Percentiles rank a stretch among this genome's conserved stretches.
These are phyloP conservation scores for Heliothis peltigera DNA, from an alignment of 2,888 invertebrate species.

Conservation along the genomic window DNA sequence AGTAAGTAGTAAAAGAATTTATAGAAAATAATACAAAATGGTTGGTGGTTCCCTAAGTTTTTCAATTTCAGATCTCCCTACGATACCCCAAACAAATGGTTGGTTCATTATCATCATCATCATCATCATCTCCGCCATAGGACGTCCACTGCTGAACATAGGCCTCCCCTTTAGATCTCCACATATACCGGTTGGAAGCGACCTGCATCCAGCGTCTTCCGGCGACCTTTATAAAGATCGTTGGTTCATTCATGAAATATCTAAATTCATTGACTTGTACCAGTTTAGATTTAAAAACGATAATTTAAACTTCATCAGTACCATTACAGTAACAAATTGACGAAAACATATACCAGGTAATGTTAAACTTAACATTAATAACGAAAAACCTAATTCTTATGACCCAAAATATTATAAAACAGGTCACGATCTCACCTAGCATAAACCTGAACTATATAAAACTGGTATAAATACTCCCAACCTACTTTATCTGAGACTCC, in stretches of 20 bases:
- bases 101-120: too few species aligned
- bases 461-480: constrained; percentile 4
- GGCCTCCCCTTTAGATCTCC: too few species aligned
- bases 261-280: background rate
- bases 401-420: constrained; percentile 1
- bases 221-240: too few species aligned
- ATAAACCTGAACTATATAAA: constrained; percentile 9
- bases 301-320: background rate
- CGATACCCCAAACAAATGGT: too few species aligned
- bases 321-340: background rate
- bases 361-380: background rate
- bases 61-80: too few species aligned
- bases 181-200: too few species aligned
- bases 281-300: background rate
- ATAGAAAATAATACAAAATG: background rate
- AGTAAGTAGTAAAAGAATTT: background rate
- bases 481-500: constrained; percentile 23
- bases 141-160: too few species aligned
- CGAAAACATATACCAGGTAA: background rate
- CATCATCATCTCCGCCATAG: too few species aligned
- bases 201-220: too few species aligned
- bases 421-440: background rate
- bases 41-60: too few species aligned
- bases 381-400: background rate
- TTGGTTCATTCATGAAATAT: constrained; percentile 1